A percentile compares a stretch with the other conserved stretches of the same genome.
phyloP scores from a whole-genome alignment of 1,140 invertebrate species.

The Platyscapa corneri region DNA sequence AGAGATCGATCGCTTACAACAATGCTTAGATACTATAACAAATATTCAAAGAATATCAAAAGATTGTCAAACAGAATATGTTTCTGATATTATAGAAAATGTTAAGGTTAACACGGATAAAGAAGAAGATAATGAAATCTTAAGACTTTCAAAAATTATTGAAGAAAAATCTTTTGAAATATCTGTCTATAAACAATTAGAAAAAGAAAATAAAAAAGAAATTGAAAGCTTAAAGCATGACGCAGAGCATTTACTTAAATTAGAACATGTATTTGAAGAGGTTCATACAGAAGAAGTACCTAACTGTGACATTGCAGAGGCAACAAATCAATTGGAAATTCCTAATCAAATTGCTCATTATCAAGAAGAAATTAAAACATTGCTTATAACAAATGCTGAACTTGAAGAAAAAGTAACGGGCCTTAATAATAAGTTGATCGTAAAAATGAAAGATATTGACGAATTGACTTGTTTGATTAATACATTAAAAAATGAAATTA shows the following conservation, averaged over 20 bases:
- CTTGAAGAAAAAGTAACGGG: conserved; percentile 7
- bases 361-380: conserved; percentile 30
- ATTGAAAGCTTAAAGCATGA: too few relatives aligned
- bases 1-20: neutral
- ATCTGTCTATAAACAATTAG: too few relatives aligned
- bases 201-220: too few relatives aligned
- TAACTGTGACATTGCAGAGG: neutral
- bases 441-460: conserved; percentile 47
- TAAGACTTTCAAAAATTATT: neutral
- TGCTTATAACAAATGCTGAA: neutral
- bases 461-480: conserved; percentile 52
- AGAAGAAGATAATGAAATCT: conserved; percentile 26
- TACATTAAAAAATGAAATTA: conserved; percentile 51
- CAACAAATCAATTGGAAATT: neutral
- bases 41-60: neutral
- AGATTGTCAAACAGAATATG: conserved; percentile 28
- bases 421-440: conserved; percentile 31
- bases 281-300: conserved; percentile 7
- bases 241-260: too few relatives aligned
- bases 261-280: conserved; percentile 32
- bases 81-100: conserved; percentile 10
- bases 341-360: conserved; percentile 7
- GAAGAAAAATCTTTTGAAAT: neutral
- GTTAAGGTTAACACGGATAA: conserved; percentile 25
- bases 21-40: neutral